Percentiles rank a stretch among this genome's conserved stretches.
Conservation (phyloP, 2,888 invertebrate genomes). For the Cantharis nigra region DNA sequence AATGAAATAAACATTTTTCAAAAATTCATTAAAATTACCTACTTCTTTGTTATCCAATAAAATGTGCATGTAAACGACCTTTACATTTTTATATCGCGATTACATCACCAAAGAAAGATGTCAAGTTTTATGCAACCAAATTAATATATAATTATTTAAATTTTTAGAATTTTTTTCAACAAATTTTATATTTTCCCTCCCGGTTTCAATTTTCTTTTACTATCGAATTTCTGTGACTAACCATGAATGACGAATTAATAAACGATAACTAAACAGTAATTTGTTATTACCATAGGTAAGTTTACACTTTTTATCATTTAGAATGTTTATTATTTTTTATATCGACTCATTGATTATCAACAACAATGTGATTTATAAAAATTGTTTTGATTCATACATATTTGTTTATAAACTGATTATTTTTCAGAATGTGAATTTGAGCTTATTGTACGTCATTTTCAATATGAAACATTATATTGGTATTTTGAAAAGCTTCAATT, state of each 20-base stretch:
- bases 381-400: background rate
- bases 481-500: background rate
- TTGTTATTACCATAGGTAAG: background rate
- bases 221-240: background rate
- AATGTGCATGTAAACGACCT: conserved; percentile 8
- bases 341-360: background rate
- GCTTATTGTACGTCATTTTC: background rate
- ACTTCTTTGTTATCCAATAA: background rate
- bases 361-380: background rate
- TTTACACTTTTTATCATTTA: background rate
- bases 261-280: background rate
- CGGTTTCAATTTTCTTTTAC: background rate
- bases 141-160: background rate
- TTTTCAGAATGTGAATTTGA: background rate
- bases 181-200: background rate
- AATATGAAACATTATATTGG: background rate
- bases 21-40: background rate
- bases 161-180: background rate
- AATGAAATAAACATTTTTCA: background rate
- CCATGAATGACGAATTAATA: background rate
- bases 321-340: background rate
- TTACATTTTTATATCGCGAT: background rate
- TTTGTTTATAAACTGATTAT: background rate
- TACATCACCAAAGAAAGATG: background rate
- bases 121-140: background rate